Base-by-base conservation (phyloP, 2,888 invertebrate genomes). In the Bombylius major region DNA sequence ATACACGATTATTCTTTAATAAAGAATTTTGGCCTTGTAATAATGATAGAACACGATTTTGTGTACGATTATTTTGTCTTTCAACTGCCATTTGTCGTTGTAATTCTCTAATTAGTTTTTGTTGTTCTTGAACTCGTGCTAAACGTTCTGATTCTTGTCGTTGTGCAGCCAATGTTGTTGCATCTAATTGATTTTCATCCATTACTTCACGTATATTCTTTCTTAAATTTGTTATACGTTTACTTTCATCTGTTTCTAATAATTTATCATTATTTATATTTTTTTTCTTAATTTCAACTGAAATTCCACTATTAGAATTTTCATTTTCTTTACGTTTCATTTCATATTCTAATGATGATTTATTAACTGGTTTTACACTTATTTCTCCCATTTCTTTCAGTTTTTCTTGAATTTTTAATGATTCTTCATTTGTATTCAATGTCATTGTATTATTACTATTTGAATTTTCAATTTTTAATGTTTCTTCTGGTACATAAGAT, bases 201-300 rank as follows among this genome's bases (percentile, higher is more conserved):
- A 95, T 87, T 9, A 96, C 94, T 75, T 95, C 93, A 56, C 95
- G 82, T 64, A 93, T 93, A 68, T 93, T 93, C 59, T 89, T 81
- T 47, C 93, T 78, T 67, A 91, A 80, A 71, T 87, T 87, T 60
- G 66, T 47, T 59, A 68, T 56, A 58, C 63, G 56, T 64, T 67
- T 54, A 14, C 60, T 45, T 42, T 62, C 59, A 36, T 59, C 62
- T 12, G 56, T 53, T 44, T 61, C 60, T 32, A 46, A 62, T 32
- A 46, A 62, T 60, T 69, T 69, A 45, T 45, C 14, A 9, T 11
- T 39, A 47, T 66, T 62, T 59, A 73, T 71, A 1, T 56, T 47
- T 62, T 71, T 71, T 46, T 74, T 75, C 0, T 74, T 75, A 4
- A 75, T 74, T 62, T 75, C 73, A 61, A 75, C 73, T 58, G 73